These are phyloP conservation scores for Mycteria americana DNA, from an alignment of 2,797 vertebrate genomes.

Conservation along the genomic window DNA sequence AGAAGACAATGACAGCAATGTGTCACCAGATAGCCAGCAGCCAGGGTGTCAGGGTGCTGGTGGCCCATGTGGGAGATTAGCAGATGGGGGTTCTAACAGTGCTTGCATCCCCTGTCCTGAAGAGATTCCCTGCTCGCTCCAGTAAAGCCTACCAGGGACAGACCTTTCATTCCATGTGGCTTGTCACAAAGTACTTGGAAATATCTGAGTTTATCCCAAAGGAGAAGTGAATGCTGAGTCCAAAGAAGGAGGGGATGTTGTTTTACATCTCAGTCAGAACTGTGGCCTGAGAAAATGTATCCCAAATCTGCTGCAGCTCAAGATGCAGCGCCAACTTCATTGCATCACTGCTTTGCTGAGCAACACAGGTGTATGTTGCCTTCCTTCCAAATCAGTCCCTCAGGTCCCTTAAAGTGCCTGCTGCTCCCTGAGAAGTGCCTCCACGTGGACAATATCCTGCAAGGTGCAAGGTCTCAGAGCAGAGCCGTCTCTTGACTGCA, in stretches of 20 bases:
- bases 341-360: neutral
- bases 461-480: neutral
- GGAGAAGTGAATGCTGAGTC: neutral
- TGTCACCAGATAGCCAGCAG: neutral
- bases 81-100: neutral
- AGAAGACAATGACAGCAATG: accelerated
- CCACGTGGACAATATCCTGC: neutral
- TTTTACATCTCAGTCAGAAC: neutral
- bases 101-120: neutral
- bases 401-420: neutral
- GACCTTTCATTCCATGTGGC: neutral
- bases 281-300: neutral
- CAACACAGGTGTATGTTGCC: neutral
- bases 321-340: neutral
- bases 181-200: neutral
- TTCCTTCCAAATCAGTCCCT: neutral
- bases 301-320: neutral
- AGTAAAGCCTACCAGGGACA: neutral
- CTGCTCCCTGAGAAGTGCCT: neutral
- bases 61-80: neutral
- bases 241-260: neutral
- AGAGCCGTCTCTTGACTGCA: neutral
- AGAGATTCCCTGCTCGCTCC: neutral
- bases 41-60: neutral
- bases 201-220: neutral